Percentiles rank a stretch among this genome's conserved stretches.
These are phyloP conservation scores for Hoplostethus atlanticus DNA, from an alignment of 2,797 vertebrate species.

Conservation along the genomic window DNA sequence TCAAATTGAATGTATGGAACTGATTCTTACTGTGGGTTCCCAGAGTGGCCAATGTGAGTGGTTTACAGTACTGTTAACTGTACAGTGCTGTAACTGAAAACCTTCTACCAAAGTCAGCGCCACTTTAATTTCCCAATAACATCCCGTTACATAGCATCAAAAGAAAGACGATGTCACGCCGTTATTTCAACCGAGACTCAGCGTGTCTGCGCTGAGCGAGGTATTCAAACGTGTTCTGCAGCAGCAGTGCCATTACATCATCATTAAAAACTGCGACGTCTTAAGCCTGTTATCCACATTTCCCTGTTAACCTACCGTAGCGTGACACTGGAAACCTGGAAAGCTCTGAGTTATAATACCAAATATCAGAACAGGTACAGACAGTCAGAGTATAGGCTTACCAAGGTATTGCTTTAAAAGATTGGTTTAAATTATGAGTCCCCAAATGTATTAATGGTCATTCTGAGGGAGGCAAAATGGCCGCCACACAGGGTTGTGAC, in stretches of 20 bases:
- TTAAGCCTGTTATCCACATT: background rate
- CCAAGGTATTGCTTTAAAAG: background rate
- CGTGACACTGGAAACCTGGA: too few species aligned
- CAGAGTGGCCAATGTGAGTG: background rate
- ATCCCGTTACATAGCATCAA: background rate
- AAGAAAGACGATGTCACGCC: background rate
- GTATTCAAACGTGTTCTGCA: background rate
- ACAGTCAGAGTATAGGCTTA: too few species aligned
- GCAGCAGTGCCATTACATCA: background rate
- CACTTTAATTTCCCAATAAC: constrained; percentile 19
- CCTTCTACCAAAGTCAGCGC: background rate
- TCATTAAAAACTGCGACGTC: background rate
- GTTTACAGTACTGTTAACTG: background rate
- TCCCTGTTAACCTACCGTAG: too few species aligned
- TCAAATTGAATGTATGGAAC: background rate
- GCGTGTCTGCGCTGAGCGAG: background rate
- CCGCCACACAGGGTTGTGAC: constrained; percentile 5
- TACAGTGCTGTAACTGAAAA: background rate
- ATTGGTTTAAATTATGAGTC: background rate
- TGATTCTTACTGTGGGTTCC: background rate
- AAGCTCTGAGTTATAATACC: too few species aligned
- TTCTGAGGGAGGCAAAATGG: constrained; percentile 13
- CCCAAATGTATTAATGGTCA: background rate
- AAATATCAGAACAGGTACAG: too few species aligned
- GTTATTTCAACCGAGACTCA: too few species aligned